Conservation (phyloP, 2,797 vertebrate species). For the Myoxocephalus aenaeus region DNA sequence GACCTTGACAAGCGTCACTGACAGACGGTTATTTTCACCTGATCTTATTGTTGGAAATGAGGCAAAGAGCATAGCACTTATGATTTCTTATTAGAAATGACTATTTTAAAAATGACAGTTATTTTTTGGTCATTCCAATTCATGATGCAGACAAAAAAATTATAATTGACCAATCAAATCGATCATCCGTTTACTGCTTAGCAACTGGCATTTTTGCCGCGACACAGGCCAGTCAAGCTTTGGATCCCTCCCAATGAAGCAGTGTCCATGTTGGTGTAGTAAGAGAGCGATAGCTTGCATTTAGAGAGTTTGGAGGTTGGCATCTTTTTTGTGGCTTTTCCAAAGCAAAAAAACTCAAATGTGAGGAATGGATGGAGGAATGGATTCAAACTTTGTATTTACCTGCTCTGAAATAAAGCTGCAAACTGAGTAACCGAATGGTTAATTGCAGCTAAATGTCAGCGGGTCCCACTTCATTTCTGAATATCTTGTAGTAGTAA, state of each 20-base stretch:
- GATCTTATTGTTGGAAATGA: conserved; percentile 48
- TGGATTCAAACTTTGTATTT: too few relatives aligned
- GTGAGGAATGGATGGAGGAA: not conserved
- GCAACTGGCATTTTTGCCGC: not conserved
- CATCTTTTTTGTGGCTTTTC: not conserved
- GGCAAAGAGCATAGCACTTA: conserved; percentile 51
- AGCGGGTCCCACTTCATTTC: not conserved
- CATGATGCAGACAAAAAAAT: not conserved
- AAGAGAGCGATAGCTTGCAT: not conserved
- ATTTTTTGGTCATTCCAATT: not conserved
- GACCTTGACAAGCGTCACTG: conserved; percentile 16
- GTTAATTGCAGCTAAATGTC: conserved; percentile 2
- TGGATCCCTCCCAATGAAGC: not conserved
- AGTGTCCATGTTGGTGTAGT: not conserved
- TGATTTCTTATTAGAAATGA: not conserved
- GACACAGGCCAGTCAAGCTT: not conserved
- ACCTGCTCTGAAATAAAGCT: not conserved
- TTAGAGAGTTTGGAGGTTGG: not conserved
- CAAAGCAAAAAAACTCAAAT: not conserved
- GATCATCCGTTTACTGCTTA: not conserved
- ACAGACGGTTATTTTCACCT: conserved; percentile 39
- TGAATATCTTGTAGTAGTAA: not conserved
- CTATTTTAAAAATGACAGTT: not conserved
- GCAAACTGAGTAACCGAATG: not conserved
- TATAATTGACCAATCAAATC: not conserved